A percentile compares a stretch with the other conserved stretches of the same genome.
Evolutionary conservation across 2,797 vertebrate species (phyloP).

Genomic region (Alauda arvensis): DNA sequence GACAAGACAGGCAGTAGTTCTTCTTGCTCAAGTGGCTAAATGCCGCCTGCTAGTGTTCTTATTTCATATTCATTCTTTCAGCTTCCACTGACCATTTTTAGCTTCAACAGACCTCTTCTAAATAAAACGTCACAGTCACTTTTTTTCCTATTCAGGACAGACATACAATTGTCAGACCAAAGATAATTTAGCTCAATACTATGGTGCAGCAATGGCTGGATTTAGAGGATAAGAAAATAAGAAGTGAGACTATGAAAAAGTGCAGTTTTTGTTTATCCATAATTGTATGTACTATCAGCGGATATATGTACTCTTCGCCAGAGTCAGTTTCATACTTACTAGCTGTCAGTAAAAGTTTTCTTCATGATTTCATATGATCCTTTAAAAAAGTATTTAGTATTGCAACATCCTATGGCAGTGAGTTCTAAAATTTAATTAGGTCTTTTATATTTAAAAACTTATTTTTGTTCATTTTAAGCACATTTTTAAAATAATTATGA

Average conservation of each 20-base stretch:
- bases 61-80: not conserved
- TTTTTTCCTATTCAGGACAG: not conserved
- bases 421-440: not conserved
- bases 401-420: not conserved
- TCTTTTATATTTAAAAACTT: not conserved
- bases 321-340: not conserved
- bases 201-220: not conserved
- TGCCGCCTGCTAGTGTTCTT: not conserved
- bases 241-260: not conserved
- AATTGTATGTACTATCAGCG: not conserved
- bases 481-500: not conserved
- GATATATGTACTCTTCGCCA: not conserved
- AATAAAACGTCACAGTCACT: not conserved
- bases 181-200: not conserved
- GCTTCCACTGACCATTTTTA: not conserved
- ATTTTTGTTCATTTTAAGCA: not conserved
- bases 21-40: not conserved
- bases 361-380: not conserved
- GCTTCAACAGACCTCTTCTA: not conserved
- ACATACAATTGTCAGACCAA: not conserved
- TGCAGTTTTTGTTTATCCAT: not conserved
- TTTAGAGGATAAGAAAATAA: not conserved
- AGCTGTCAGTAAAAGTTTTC: not conserved
- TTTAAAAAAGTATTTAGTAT: not conserved
- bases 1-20: not conserved